Evolutionary conservation across 2,113 vertebrate genomes (phyloP), one percentile per base, ranked within the genome.

Genomic region (Enhydra lutris): DNA sequence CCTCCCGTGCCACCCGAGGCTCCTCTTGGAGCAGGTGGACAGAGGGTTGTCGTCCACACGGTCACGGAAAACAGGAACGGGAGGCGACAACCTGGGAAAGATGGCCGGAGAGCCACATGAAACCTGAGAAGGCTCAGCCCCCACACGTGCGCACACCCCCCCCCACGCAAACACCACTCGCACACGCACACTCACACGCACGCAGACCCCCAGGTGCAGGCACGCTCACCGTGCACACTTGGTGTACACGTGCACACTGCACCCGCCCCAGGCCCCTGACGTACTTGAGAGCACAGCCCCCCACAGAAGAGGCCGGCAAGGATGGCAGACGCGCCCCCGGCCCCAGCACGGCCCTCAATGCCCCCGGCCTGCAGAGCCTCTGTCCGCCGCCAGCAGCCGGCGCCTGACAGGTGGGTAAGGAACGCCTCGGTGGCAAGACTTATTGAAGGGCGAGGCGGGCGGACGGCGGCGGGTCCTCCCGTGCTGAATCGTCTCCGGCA

Each of bases 401-500:
- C 82, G 97, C 98, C 99, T 99, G 99, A 99, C 99, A 99, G 98
- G 98, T 92, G 88, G 98, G 93, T 94, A 98, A 98, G 98, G 95
- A 96, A 97, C 97, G 85, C 96, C 95, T 59, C 55, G 74, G 92
- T 67, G 31, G 97, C 39, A 97, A 98, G 99, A 99, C 99, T 99
- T 98, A 99, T 99, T 98, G 99, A 98, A 97, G 98, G 69, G 97
- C 1, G 6, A 15, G 98, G 98, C 90, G 42, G 97, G 98, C 98
- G 94, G 98, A 88, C 76, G 97, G 98, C 91, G 98, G 97, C 87
- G 24, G 92, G 98, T 98, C 98, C 98, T 98, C 98, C 98, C 93
- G n/a, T 86, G 81, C 98, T 97, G 97, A 98, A 98, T 98, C 98
- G 99, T 99, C 99, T 98, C 98, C 97, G 94, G 99, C 99, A 99